Evolutionary conservation across 2,113 vertebrate species (phyloP).

Genomic region (Paramormyrops kingsleyae): DNA sequence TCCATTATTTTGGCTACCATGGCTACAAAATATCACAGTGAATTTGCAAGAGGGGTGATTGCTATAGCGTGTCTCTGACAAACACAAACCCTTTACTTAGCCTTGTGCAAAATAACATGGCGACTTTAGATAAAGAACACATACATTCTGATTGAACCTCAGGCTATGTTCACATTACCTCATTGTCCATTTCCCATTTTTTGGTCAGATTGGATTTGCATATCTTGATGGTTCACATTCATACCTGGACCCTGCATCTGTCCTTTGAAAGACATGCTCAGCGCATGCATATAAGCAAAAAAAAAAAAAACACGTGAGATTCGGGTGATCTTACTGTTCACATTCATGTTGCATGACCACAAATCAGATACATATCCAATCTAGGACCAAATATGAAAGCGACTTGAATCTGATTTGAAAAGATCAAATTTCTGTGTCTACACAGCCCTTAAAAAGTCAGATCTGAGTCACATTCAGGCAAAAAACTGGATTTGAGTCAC

Average conservation of each 20-base stretch:
- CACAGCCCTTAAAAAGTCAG: neutral
- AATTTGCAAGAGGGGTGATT: neutral
- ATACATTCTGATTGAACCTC: neutral
- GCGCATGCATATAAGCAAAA: neutral
- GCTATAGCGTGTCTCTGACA: neutral
- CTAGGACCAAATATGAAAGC: neutral
- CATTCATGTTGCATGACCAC: neutral
- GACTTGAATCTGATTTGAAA: neutral
- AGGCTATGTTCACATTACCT: neutral
- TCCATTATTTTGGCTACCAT: neutral
- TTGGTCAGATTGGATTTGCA: neutral
- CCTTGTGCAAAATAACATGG: neutral
- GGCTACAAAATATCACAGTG: neutral
- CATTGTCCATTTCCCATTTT: neutral
- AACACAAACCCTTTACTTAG: neutral
- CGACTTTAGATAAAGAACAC: neutral
- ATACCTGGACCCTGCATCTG: neutral
- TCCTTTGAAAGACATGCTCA: neutral
- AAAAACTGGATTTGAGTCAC: neutral
- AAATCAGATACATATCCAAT: neutral
- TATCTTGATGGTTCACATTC: neutral
- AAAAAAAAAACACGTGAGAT: neutral
- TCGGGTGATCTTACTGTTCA: neutral
- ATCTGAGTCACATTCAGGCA: neutral
- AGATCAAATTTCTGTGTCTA: neutral